Conservation (phyloP, 2,888 invertebrate genomes). For the Eremobia ochroleuca region DNA sequence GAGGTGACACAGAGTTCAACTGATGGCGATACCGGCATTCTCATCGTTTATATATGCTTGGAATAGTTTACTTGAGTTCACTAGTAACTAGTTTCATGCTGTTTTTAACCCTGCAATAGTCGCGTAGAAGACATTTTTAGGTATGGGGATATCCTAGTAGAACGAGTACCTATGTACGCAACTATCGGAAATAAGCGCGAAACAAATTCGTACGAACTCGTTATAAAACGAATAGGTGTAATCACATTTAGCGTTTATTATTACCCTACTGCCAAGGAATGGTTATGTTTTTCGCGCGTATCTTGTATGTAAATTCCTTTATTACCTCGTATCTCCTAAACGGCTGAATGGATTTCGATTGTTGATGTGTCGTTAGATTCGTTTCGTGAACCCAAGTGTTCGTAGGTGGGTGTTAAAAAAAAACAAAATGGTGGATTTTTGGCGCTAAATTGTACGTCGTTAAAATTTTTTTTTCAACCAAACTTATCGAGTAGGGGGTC, state of each 20-base stretch:
- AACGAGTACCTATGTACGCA: neutral
- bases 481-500: too few relatives aligned
- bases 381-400: too few relatives aligned
- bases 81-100: constrained; percentile 12
- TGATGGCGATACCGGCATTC: constrained; percentile 5
- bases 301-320: too few relatives aligned
- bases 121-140: neutral
- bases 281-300: too few relatives aligned
- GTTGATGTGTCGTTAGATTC: too few relatives aligned
- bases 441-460: too few relatives aligned
- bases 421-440: too few relatives aligned
- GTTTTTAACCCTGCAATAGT: constrained; percentile 20
- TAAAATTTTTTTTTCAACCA: too few relatives aligned
- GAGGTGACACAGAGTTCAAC: constrained; percentile 12
- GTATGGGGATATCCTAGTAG: neutral
- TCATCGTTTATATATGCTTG: constrained; percentile 34
- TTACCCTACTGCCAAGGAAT: too few relatives aligned
- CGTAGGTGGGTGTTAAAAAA: too few relatives aligned
- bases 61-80: constrained; percentile 1
- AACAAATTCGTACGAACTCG: neutral
- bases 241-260: neutral
- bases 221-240: neutral
- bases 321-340: too few relatives aligned
- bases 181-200: neutral
- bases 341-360: too few relatives aligned